These are phyloP conservation scores for Hyles euphorbiae DNA, from an alignment of 1,140 invertebrate genomes.

Conservation along the genomic window DNA sequence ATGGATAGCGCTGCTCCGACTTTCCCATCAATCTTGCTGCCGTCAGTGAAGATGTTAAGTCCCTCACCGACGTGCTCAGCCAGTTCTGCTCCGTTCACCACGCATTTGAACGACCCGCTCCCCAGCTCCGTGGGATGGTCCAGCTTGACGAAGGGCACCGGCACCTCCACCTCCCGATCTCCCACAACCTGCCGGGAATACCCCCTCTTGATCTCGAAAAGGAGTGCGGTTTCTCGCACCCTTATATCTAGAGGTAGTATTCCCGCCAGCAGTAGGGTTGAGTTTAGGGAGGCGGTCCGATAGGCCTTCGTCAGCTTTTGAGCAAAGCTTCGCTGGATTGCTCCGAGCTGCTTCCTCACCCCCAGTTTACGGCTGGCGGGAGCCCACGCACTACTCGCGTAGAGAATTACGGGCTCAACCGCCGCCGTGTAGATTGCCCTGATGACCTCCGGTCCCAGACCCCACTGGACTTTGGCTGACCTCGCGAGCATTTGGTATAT, in stretches of 20 bases:
- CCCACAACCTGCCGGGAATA: slow-evolving; percentile 4
- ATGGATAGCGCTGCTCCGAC: too few species aligned
- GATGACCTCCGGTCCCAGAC: background rate
- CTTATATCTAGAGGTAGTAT: too few species aligned
- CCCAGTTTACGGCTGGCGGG: background rate
- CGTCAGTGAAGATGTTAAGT: slow-evolving; percentile 19
- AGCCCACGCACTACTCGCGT: slow-evolving; percentile 10
- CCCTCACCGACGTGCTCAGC: background rate
- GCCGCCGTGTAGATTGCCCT: slow-evolving; percentile 4
- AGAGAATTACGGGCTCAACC: slow-evolving; percentile 6
- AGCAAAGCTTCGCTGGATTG: too few species aligned
- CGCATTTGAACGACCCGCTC: slow-evolving; percentile 1
- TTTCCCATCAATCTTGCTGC: too few species aligned
- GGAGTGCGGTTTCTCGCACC: slow-evolving; percentile 2
- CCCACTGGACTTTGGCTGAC: slow-evolving; percentile 4
- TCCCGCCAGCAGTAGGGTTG: too few species aligned
- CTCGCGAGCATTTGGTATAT: slow-evolving; percentile 1
- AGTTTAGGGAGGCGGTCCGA: too few species aligned
- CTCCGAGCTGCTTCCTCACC: too few species aligned
- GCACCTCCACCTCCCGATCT: slow-evolving; percentile 14
- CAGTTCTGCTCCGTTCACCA: slow-evolving; percentile 11
- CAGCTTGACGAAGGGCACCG: background rate
- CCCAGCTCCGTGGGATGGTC: slow-evolving; percentile 13
- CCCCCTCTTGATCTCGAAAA: slow-evolving; percentile 14
- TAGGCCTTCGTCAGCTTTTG: too few species aligned